These are phyloP conservation scores for Xyrauchen texanus DNA, from an alignment of 2,113 vertebrate species.

Conservation along the genomic window DNA sequence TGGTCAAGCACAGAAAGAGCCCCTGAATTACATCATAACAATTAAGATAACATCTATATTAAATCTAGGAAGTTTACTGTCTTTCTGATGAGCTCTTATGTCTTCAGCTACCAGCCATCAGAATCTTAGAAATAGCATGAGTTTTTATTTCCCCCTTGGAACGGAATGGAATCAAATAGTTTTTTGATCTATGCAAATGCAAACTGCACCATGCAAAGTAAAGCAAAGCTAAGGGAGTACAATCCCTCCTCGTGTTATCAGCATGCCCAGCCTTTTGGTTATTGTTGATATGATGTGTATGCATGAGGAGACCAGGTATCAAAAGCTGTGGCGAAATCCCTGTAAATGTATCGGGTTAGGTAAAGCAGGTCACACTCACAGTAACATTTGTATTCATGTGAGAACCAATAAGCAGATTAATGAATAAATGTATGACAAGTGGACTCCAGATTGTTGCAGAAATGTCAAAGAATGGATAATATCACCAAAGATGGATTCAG, in stretches of 20 bases:
- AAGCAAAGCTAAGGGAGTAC: conserved; percentile 17
- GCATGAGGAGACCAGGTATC: conserved; percentile 64
- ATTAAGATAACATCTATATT: neutral
- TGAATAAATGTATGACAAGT: conserved; percentile 75
- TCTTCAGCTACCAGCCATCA: no score
- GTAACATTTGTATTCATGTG: conserved; percentile 74
- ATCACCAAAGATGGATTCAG: conserved; percentile 58
- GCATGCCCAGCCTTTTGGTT: conserved; percentile 31
- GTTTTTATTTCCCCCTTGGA: conserved; percentile 17
- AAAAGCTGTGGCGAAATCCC: conserved; percentile 59
- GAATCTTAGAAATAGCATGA: neutral
- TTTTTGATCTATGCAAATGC: conserved; percentile 50
- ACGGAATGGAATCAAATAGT: conserved; percentile 39
- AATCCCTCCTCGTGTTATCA: conserved; percentile 35
- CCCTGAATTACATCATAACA: neutral
- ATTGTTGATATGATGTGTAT: conserved; percentile 63
- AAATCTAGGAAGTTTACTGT: neutral
- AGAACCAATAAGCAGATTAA: conserved; percentile 67
- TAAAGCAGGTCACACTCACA: conserved; percentile 65
- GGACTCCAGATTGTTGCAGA: conserved; percentile 65
- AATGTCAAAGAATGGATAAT: conserved; percentile 70
- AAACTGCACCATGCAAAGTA: conserved; percentile 25
- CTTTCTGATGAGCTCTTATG: neutral
- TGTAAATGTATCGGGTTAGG: conserved; percentile 59
- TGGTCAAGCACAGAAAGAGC: no score